These are phyloP conservation scores for Bursaphelenchus mucronatus DNA, from an alignment of 1,140 invertebrate species.

Conservation along the genomic window DNA sequence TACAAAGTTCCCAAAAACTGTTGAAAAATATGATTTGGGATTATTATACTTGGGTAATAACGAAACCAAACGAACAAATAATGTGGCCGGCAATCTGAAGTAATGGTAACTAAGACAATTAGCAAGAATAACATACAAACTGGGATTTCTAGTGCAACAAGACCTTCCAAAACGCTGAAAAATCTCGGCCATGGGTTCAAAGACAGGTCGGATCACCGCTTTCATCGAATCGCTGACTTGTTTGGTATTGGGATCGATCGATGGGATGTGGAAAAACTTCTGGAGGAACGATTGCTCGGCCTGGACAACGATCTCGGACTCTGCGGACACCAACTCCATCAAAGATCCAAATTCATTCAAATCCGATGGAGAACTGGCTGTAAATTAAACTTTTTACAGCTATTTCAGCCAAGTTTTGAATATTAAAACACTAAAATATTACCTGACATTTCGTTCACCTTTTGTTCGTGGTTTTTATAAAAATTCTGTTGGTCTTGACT, in stretches of 20 bases:
- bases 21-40: conserved; percentile 81
- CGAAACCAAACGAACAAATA: conserved; percentile 78
- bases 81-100: conserved; percentile 82
- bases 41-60: conserved; percentile 85
- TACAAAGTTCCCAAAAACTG: conserved; percentile 78
- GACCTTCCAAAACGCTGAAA: conserved; percentile 14
- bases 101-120: conserved; percentile 11
- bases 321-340: conserved; percentile 75
- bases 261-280: conserved; percentile 82
- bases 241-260: conserved; percentile 48
- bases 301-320: conserved; percentile 83
- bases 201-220: conserved; percentile 44
- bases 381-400: conserved; percentile 9
- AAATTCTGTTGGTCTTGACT: conserved; percentile 17
- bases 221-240: conserved; percentile 55
- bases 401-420: conserved; percentile 15
- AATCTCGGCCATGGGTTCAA: conserved; percentile 46
- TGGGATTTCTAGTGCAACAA: not conserved
- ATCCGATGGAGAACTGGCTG: not conserved
- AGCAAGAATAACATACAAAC: conserved; percentile 16
- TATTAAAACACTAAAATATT: not conserved
- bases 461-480: conserved; percentile 7
- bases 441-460: conserved; percentile 5
- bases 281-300: conserved; percentile 93
- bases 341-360: conserved; percentile 60